phyloP scores from a whole-genome alignment of 2,888 invertebrate genomes.

The Chloroclystis v-ata region DNA sequence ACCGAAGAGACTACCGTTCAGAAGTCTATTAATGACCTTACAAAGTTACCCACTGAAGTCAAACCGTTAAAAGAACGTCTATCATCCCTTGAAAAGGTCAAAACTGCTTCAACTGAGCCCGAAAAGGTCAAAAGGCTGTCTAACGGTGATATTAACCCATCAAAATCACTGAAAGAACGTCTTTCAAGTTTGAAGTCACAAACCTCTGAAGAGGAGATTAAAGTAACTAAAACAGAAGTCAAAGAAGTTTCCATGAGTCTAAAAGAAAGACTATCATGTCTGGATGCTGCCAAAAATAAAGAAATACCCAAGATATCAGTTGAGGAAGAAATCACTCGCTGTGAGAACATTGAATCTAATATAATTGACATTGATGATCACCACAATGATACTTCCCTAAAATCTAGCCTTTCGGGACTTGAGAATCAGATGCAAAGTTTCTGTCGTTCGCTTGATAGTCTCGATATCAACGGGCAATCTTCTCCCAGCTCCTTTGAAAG shows the following conservation, averaged over 20 bases:
- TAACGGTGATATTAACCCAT: slow-evolving; percentile 64
- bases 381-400: slow-evolving; percentile 53
- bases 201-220: slow-evolving; percentile 64
- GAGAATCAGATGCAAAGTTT: slow-evolving; percentile 79
- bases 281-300: slow-evolving; percentile 73
- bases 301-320: slow-evolving; percentile 68
- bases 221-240: slow-evolving; percentile 58
- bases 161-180: slow-evolving; percentile 70
- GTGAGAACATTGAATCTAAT: slow-evolving; percentile 49
- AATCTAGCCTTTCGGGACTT: slow-evolving; percentile 62
- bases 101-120: slow-evolving; percentile 56
- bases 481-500: slow-evolving; percentile 79
- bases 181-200: slow-evolving; percentile 68
- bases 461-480: slow-evolving; percentile 78
- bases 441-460: slow-evolving; percentile 81
- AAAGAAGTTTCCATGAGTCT: slow-evolving; percentile 73
- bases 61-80: slow-evolving; percentile 81
- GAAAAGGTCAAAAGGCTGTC: slow-evolving; percentile 68
- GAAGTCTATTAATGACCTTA: slow-evolving; percentile 67
- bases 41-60: slow-evolving; percentile 78
- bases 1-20: slow-evolving; percentile 74
- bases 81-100: slow-evolving; percentile 80
- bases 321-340: slow-evolving; percentile 51
- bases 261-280: slow-evolving; percentile 72
- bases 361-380: slow-evolving; percentile 38